These are phyloP conservation scores for Rhinophrynus dorsalis DNA, from an alignment of 2,797 vertebrate genomes.

Conservation along the genomic window DNA sequence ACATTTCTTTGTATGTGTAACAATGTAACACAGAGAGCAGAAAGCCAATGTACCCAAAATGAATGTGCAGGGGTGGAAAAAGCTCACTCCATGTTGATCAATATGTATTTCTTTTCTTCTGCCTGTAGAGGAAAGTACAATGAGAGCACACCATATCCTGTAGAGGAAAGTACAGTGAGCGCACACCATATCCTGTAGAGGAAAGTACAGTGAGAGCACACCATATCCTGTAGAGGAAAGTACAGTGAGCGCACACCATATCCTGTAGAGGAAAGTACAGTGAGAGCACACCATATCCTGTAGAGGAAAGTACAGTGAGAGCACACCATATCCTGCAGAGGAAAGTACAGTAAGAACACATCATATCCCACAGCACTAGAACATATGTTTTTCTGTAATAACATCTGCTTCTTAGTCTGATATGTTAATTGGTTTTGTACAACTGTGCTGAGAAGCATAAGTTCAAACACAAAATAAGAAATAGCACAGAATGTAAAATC, in stretches of 20 bases:
- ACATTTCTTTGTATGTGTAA: not conserved
- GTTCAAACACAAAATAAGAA: not conserved
- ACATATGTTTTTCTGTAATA: slow-evolving; percentile 10
- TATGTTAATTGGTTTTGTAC: not conserved
- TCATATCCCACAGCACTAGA: slow-evolving; percentile 9
- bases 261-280: too few species aligned
- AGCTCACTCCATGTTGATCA: not conserved
- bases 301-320: too few species aligned
- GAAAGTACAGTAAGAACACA: too few species aligned
- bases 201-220: too few species aligned
- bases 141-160: too few species aligned
- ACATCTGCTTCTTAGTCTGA: slow-evolving; percentile 14
- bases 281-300: too few species aligned
- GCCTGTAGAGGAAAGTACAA: too few species aligned
- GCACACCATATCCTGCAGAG: too few species aligned
- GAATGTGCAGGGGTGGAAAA: not conserved
- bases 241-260: too few species aligned
- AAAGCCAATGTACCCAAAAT: not conserved
- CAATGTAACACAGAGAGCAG: not conserved
- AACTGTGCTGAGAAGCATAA: slow-evolving; percentile 2
- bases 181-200: too few species aligned
- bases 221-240: too few species aligned
- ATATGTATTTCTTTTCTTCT: not conserved
- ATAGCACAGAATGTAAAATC: not conserved
- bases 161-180: too few species aligned